Evolutionary conservation across 2,113 vertebrate genomes (phyloP).

Genomic region (Phoenicopterus ruber): DNA sequence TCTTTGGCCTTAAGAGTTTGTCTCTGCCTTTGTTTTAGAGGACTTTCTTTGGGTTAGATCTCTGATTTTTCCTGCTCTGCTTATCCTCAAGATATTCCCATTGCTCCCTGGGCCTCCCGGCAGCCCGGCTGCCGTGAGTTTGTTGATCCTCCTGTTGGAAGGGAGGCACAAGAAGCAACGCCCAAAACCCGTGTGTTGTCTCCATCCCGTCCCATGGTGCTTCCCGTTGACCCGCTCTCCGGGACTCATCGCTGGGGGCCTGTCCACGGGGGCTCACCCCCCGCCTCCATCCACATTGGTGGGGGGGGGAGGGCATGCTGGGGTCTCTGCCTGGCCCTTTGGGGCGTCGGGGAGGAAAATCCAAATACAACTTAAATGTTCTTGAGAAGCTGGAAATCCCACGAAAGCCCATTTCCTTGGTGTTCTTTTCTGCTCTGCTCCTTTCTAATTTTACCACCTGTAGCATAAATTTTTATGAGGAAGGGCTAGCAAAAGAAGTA

Average conservation of each 20-base stretch:
- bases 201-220: neutral
- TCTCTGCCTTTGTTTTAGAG: slow-evolving; percentile 35
- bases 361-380: neutral
- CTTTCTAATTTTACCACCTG: neutral
- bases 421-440: neutral
- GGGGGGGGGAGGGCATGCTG: fast-evolving
- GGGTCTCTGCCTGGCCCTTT: neutral
- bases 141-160: neutral
- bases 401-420: neutral
- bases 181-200: neutral
- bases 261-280: neutral
- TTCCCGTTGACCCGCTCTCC: no score
- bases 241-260: fast-evolving
- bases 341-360: neutral
- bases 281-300: fast-evolving
- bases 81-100: neutral
- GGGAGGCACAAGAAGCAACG: neutral
- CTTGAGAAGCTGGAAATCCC: neutral
- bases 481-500: neutral
- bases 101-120: neutral
- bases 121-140: fast-evolving
- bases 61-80: slow-evolving; percentile 29
- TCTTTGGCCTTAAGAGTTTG: slow-evolving; percentile 68
- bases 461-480: neutral
- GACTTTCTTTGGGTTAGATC: slow-evolving; percentile 41